Base-by-base conservation (phyloP, 2,888 invertebrate species). In the Ommatoiulus sabulosus region DNA sequence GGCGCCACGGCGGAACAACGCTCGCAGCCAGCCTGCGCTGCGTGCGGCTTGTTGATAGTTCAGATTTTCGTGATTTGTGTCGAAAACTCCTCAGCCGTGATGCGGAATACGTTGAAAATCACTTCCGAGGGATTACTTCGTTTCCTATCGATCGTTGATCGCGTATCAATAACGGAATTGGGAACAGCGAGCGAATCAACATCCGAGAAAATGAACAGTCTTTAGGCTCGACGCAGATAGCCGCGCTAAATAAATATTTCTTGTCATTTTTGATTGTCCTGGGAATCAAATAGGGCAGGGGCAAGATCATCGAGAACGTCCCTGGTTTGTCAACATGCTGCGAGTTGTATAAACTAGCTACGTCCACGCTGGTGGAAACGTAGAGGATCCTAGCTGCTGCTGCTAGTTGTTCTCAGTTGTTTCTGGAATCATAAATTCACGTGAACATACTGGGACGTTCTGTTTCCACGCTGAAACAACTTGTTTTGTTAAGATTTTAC, bases 1-100 rank as follows among this genome's bases (percentile, higher is more conserved):
- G 63, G 63, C 63, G 63, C 63, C 63, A 63, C 20, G 63, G 63
- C 5, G 63, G 63, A 63, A n/a, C 63, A n/a, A 6, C 52, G 35
- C 35, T 35, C 35, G 6, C 20, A 63, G 52, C 63, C 63, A 63
- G 63, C n/a, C 12, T 17, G 57, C 63, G 1, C 63, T 20, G 52
- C 52, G 52, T 52, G 52, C 52, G 52, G 52, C 63, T 63, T 63
- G 63, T n/a, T 63, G 63, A n/a, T 20, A 20, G 63, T 63, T 63
- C 63, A 63, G 63, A 63, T 63, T 20, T 20, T 63, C 63, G 6
- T 63, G 63, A 63, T 63, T 63, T 63, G 63, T 63, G 63, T 20
- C 63, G 63, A 63, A 63, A 63, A 20, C 63, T 20, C 20, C 20
- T 63, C 63, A 63, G 63, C 63, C 63, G 63, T 63, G 63, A 63